These are phyloP conservation scores for Zeus faber DNA, from an alignment of 2,113 vertebrate genomes.

Conservation along the genomic window DNA sequence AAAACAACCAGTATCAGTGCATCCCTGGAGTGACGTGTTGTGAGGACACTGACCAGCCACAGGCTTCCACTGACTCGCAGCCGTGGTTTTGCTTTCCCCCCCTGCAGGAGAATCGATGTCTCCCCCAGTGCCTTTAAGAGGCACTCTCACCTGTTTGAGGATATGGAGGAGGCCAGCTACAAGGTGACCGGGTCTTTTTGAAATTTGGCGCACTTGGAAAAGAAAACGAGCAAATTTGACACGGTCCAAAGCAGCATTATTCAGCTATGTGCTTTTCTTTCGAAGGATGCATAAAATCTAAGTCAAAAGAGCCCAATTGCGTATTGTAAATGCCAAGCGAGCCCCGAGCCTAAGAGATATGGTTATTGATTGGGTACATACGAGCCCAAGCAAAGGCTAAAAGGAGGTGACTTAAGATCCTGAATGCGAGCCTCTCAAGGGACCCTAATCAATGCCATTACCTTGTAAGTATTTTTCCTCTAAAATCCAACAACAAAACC, in stretches of 20 bases:
- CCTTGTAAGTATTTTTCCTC: conserved; percentile 93
- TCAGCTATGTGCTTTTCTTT: conserved; percentile 99
- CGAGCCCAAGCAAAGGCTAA: conserved; percentile 92
- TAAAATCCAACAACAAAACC: conserved; percentile 59
- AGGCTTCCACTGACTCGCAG: too few species aligned
- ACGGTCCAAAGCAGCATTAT: conserved; percentile 66
- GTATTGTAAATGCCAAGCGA: conserved; percentile 95
- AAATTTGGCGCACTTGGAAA: conserved; percentile 64
- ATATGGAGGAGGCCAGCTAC: conserved; percentile 88
- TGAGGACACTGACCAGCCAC: too few species aligned
- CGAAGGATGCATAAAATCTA: conserved; percentile 97
- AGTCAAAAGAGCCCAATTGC: conserved; percentile 94
- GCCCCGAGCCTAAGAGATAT: conserved; percentile 97
- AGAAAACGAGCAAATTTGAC: conserved; percentile 38
- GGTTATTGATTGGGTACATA: conserved; percentile 98
- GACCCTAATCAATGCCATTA: conserved; percentile 86
- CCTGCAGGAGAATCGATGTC: conserved; percentile 95
- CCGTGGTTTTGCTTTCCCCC: neutral
- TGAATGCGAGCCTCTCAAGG: conserved; percentile 93
- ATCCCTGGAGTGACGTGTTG: too few species aligned
- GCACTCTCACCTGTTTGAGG: conserved; percentile 94
- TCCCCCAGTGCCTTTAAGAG: conserved; percentile 99
- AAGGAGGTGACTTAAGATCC: conserved; percentile 94
- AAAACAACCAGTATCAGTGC: too few species aligned
- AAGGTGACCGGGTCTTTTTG: conserved; percentile 90